phyloP scores from a whole-genome alignment of 2,888 invertebrate species.

The Monoplex corrugatus region DNA sequence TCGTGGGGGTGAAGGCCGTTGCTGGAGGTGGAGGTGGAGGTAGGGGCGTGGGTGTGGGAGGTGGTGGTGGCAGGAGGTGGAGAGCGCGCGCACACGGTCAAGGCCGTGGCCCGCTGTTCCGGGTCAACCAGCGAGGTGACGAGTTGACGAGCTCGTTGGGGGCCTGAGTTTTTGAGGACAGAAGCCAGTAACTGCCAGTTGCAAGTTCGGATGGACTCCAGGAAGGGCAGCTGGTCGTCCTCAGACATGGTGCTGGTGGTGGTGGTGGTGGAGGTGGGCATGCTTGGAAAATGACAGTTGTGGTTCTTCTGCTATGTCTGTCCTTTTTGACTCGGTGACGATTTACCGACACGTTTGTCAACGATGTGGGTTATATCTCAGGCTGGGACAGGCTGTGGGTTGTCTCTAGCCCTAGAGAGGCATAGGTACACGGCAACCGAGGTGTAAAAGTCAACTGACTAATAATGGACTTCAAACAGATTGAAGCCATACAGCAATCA shows the following conservation, averaged over 20 bases:
- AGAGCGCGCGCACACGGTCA: slow-evolving; percentile 36
- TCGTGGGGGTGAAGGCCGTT: not conserved
- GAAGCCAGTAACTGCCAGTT: slow-evolving; percentile 34
- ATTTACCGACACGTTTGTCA: not conserved
- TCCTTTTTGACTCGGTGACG: not conserved
- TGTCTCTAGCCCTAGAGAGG: no score
- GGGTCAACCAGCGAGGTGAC: slow-evolving; percentile 25
- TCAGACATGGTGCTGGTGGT: slow-evolving; percentile 39
- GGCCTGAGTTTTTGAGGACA: not conserved
- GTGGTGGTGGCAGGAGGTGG: not conserved
- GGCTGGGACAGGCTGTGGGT: not conserved
- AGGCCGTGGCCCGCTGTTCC: slow-evolving; percentile 21
- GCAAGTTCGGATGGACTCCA: not conserved
- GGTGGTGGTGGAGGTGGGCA: not conserved
- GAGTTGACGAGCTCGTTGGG: not conserved
- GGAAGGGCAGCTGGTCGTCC: slow-evolving; percentile 60
- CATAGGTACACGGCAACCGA: no score
- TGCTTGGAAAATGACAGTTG: no score
- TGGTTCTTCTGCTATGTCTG: not conserved
- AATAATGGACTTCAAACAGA: no score
- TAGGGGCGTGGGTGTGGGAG: not conserved
- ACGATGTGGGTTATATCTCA: not conserved
- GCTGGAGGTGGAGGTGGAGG: not conserved
- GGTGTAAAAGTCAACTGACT: no score
- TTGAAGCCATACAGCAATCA: no score